Conservation (phyloP, 2,888 invertebrate genomes). For the Archaeoteleia sp. region DNA sequence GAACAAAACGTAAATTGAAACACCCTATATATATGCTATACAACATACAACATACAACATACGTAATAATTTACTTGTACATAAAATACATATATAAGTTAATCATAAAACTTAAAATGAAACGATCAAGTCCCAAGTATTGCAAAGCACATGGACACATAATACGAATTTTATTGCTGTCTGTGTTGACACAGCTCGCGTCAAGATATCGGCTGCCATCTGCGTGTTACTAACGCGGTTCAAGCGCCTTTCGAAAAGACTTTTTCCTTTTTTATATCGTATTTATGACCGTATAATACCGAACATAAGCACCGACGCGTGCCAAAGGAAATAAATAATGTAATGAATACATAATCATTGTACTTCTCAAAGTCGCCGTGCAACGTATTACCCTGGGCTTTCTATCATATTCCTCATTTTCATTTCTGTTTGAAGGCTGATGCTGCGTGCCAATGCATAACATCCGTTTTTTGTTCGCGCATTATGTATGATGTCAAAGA, state of each 20-base stretch:
- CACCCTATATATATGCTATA: too few relatives aligned
- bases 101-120: conserved; percentile 49
- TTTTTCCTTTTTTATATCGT: conserved; percentile 22
- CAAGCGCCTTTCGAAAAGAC: conserved; percentile 33
- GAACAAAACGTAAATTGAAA: too few relatives aligned
- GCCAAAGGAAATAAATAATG: conserved; percentile 38
- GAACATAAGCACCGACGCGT: conserved; percentile 13
- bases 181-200: conserved; percentile 65
- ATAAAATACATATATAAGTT: too few relatives aligned
- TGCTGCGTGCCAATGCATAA: not conserved
- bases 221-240: conserved; percentile 51
- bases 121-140: conserved; percentile 26
- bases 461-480: not conserved
- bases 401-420: not conserved
- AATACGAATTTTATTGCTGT: conserved; percentile 65
- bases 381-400: too few relatives aligned
- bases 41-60: too few relatives aligned
- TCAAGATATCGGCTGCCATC: conserved; percentile 63
- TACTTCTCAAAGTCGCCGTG: conserved; percentile 12
- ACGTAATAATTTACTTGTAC: too few relatives aligned
- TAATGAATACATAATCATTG: conserved; percentile 35
- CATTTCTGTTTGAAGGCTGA: conserved; percentile 1
- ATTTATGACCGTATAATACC: conserved; percentile 21
- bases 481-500: too few relatives aligned
- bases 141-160: conserved; percentile 52